Conservation (phyloP, 2,797 vertebrate genomes). For the Anas georgica region DNA sequence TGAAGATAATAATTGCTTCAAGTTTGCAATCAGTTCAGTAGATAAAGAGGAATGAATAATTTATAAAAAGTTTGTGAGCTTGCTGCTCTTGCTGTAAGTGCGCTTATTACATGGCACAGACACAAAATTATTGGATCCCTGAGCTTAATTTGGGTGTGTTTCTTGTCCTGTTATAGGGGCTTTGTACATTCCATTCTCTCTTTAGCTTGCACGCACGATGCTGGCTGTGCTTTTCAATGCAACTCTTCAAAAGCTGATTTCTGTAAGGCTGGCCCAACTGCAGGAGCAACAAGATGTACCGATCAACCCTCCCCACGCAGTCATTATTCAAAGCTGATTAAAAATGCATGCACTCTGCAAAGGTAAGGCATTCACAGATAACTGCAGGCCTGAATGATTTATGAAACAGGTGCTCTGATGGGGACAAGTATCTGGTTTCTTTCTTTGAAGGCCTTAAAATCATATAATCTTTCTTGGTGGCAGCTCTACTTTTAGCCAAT, state of each 20-base stretch:
- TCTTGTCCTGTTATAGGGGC: background rate
- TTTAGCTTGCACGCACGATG: background rate
- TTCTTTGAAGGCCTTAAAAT: conserved; percentile 30
- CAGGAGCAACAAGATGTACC: background rate
- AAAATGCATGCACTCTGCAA: conserved; percentile 55
- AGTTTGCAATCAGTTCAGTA: background rate
- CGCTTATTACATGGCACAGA: background rate
- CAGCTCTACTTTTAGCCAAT: background rate
- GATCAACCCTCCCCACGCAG: background rate
- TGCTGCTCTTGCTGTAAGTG: background rate
- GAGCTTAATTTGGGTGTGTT: background rate
- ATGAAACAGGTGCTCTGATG: conserved; percentile 50
- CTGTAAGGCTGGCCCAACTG: background rate
- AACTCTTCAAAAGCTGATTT: conserved; percentile 10
- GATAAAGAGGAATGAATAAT: conserved; percentile 11
- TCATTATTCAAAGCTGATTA: conserved; percentile 59
- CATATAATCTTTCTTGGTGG: background rate
- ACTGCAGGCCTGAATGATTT: conserved; percentile 66
- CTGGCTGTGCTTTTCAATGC: background rate
- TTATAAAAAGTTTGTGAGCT: background rate
- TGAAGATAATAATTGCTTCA: conserved; percentile 6
- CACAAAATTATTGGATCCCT: background rate
- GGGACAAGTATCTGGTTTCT: conserved; percentile 51
- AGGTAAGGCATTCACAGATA: background rate
- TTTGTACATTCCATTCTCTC: background rate